phyloP scores from a whole-genome alignment of 2,888 invertebrate species.

The Sphaeridia pumilis region DNA sequence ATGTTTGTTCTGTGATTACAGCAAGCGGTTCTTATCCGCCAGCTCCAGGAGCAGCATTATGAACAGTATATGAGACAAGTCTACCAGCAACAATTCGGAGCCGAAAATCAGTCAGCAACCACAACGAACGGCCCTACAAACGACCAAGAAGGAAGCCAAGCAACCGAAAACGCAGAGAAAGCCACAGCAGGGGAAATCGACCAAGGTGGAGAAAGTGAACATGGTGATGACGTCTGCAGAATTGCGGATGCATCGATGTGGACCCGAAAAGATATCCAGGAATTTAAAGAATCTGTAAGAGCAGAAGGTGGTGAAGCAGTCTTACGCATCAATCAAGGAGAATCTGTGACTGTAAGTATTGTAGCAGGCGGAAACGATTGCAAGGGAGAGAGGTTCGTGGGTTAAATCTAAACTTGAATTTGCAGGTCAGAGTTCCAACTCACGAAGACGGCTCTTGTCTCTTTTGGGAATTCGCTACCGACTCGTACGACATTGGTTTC shows the following conservation, averaged over 20 bases:
- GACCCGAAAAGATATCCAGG: slow-evolving; percentile 78
- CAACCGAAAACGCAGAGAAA: not conserved
- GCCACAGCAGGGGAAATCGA: slow-evolving; percentile 1
- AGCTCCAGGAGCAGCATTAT: slow-evolving; percentile 96
- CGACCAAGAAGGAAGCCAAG: slow-evolving; percentile 38
- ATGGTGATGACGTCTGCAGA: slow-evolving; percentile 34
- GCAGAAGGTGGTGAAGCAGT: slow-evolving; percentile 74
- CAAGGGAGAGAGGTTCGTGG: not conserved
- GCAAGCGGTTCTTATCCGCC: slow-evolving; percentile 84
- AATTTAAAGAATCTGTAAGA: slow-evolving; percentile 78
- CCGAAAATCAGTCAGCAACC: too few species aligned
- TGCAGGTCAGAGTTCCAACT: slow-evolving; percentile 78
- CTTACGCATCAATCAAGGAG: slow-evolving; percentile 88
- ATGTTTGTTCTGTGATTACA: slow-evolving; percentile 41
- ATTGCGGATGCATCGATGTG: slow-evolving; percentile 69
- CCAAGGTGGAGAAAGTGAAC: slow-evolving; percentile 26
- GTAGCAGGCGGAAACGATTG: not conserved
- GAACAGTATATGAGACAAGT: slow-evolving; percentile 97
- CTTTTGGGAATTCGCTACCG: slow-evolving; percentile 99
- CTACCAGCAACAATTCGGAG: slow-evolving; percentile 48
- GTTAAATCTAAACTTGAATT: slow-evolving; percentile 1
- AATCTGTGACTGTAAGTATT: slow-evolving; percentile 73
- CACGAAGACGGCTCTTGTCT: slow-evolving; percentile 83
- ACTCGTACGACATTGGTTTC: slow-evolving; percentile 94
- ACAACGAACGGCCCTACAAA: slow-evolving; percentile 25